Base-by-base conservation (phyloP, 2,797 vertebrate species). In the Anisognathus igniventris region DNA sequence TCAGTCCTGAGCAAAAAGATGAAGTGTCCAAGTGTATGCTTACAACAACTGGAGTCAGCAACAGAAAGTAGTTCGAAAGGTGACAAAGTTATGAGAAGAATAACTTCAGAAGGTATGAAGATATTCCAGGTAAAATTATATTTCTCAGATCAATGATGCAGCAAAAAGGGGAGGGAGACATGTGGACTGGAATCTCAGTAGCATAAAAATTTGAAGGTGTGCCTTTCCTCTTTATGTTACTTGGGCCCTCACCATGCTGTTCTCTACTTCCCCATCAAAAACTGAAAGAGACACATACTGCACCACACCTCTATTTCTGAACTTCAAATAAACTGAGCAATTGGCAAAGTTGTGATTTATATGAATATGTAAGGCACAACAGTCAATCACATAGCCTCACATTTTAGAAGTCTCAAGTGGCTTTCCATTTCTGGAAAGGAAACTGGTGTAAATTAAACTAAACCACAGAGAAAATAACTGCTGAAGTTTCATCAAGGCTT, bases 371-470 rank as follows among this genome's bases (percentile, higher is more conserved):
- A 67, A 70, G 31, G n/a, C 20, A 19, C 3, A 51, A 60, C 45
- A 60, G 4, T 44, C 28, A 44, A 44, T 56, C 40, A 66, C n/a
- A 58, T 48, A 64, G 37, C 14, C 7, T 77, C 21, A 25, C 11
- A 64, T 83, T 90, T 90, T 56, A 60, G 12, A 76, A 51, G 8
- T 31, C n/a, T 42, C 21, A 30, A 85, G 18, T 1, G 1, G 30
- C 21, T 45, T 85, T 85, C 39, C n/a, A 35, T 48, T 57, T 82
- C 51, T 73, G 31, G 44, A 89, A 72, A 51, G 21, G 18, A 61
- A 91, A 76, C 14, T 21, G 27, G 30, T 60, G 33, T 60, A 79
- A 80, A 71, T 77, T 64, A 88, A 92, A 77, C 16, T 60, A 71
- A 22, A 86, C 28, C 48, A 67, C 53, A 64, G 24, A 88, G 50